phyloP scores from a whole-genome alignment of 2,888 invertebrate genomes.

The Nomada ruficornis region DNA sequence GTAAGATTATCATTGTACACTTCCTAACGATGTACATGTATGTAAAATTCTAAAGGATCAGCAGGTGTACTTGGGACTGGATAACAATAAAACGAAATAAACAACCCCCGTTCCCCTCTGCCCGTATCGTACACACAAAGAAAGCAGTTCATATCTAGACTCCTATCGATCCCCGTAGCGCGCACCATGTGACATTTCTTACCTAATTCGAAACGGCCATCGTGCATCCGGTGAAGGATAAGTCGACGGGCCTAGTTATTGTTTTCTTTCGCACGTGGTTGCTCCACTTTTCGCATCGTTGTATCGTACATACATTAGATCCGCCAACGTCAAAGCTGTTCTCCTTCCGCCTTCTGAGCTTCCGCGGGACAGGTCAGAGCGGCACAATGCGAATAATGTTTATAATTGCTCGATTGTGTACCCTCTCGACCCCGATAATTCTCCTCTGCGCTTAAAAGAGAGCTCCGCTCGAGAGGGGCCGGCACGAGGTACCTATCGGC shows the following conservation, averaged over 20 bases:
- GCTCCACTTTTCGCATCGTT: neutral
- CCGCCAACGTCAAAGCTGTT: neutral
- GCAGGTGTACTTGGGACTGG: conserved; percentile 5
- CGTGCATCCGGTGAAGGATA: neutral
- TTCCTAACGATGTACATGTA: neutral
- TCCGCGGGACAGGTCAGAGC: conserved; percentile 44
- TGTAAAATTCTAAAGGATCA: neutral
- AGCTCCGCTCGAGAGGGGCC: conserved; percentile 1
- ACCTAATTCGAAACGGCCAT: neutral
- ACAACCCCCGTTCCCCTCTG: conserved; percentile 1
- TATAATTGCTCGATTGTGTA: conserved; percentile 67
- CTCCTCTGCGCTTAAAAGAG: neutral
- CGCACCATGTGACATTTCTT: conserved; percentile 3
- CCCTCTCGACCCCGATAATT: conserved; percentile 46
- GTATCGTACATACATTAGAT: neutral
- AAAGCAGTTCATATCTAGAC: neutral
- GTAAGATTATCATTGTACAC: neutral
- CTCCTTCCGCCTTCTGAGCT: conserved; percentile 16
- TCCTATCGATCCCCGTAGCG: neutral
- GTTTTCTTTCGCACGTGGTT: neutral
- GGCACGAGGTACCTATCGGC: neutral
- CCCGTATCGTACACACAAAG: neutral
- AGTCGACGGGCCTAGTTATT: neutral
- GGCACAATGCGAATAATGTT: conserved; percentile 67
- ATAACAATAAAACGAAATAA: conserved; percentile 34